Conservation (phyloP, 2,113 vertebrate species). For the Ascaphus truei region DNA sequence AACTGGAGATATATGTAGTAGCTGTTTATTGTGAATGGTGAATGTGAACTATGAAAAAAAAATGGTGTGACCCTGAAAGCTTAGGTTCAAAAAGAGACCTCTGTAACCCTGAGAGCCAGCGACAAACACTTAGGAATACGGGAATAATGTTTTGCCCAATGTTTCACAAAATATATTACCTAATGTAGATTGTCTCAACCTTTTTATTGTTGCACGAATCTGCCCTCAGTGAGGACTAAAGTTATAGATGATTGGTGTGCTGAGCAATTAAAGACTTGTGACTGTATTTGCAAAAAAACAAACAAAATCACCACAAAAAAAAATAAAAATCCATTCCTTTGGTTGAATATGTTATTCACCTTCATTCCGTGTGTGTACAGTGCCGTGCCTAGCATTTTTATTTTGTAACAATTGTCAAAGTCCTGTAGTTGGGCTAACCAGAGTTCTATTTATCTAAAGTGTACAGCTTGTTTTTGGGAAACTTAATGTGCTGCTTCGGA, state of each 20-base stretch:
- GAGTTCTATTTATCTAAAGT: slow-evolving; percentile 81
- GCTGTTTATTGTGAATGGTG: no score
- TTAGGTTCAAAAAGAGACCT: no score
- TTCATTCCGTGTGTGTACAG: slow-evolving; percentile 72
- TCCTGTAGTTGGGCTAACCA: slow-evolving; percentile 65
- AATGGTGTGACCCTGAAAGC: no score
- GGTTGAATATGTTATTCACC: slow-evolving; percentile 41
- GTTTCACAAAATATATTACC: no score
- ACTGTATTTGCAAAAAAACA: slow-evolving; percentile 50
- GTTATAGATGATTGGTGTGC: slow-evolving; percentile 53
- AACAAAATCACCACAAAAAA: slow-evolving; percentile 4
- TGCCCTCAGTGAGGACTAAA: slow-evolving; percentile 95
- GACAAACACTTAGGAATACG: no score
- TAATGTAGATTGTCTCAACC: background rate
- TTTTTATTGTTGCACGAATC: slow-evolving; percentile 69
- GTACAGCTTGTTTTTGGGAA: slow-evolving; percentile 66
- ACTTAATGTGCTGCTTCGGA: slow-evolving; percentile 62
- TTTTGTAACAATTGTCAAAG: slow-evolving; percentile 74
- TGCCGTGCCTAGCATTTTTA: slow-evolving; percentile 71
- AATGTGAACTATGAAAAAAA: no score
- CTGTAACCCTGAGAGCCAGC: no score
- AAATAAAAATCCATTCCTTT: slow-evolving; percentile 44
- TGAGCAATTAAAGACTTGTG: slow-evolving; percentile 55
- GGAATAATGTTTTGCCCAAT: no score
- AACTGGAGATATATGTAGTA: no score